Evolutionary conservation across 2,113 vertebrate genomes (phyloP).

Genomic region (Syngnathus floridae): DNA sequence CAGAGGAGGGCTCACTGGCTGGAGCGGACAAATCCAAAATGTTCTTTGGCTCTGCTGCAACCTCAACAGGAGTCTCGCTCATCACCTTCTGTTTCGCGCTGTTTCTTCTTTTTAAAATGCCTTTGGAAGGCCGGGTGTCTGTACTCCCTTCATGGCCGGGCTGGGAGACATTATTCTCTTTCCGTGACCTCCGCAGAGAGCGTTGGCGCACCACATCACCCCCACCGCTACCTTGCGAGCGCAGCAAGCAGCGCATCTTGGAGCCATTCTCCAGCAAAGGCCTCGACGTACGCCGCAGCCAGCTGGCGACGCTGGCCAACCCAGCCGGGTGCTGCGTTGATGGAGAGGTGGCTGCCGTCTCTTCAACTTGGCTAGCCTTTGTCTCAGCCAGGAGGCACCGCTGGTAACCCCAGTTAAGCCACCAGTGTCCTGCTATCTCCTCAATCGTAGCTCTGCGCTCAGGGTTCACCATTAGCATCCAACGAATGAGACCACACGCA

Average conservation of each 20-base stretch:
- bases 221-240: slow-evolving; percentile 63
- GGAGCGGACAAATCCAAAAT: slow-evolving; percentile 25
- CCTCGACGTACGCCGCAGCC: slow-evolving; percentile 86
- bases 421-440: slow-evolving; percentile 93
- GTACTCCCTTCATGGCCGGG: slow-evolving; percentile 59
- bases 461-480: slow-evolving; percentile 97
- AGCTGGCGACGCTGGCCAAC: slow-evolving; percentile 74
- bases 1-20: neutral
- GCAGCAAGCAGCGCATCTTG: slow-evolving; percentile 85
- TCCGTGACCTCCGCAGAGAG: slow-evolving; percentile 87
- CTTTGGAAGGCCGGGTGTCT: slow-evolving; percentile 73
- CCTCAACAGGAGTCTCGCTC: slow-evolving; percentile 12
- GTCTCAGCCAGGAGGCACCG: slow-evolving; percentile 66
- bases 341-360: slow-evolving; percentile 4
- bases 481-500: slow-evolving; percentile 92
- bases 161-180: slow-evolving; percentile 85
- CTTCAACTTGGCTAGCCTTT: slow-evolving; percentile 45
- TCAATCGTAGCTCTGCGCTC: slow-evolving; percentile 89
- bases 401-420: slow-evolving; percentile 95
- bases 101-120: slow-evolving; percentile 85
- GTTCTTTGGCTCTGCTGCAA: slow-evolving; percentile 32
- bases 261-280: slow-evolving; percentile 87
- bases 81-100: slow-evolving; percentile 62
- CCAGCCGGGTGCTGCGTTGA: slow-evolving; percentile 37
- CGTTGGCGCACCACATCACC: slow-evolving; percentile 78